Conservation (phyloP, 2,888 invertebrate species). For the Baccha elongata region DNA sequence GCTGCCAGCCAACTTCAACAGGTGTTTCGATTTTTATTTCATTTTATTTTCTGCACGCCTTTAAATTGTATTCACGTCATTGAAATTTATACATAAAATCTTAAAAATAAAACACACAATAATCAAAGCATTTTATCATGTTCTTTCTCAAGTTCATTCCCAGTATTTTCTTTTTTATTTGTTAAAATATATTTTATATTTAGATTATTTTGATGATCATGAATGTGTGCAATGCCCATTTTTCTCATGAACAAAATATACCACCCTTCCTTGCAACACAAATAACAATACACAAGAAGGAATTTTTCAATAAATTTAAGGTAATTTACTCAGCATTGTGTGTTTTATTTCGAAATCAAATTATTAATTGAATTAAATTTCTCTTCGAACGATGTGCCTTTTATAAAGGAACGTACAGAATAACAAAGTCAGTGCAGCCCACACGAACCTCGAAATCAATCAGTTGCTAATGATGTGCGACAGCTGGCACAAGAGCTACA, state of each 20-base stretch:
- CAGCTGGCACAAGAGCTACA: constrained; percentile 47
- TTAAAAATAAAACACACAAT: constrained; percentile 20
- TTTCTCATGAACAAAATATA: not conserved
- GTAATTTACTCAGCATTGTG: not conserved
- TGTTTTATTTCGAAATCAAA: constrained; percentile 5
- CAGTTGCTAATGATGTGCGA: constrained; percentile 42
- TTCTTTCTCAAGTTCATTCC: constrained; percentile 18
- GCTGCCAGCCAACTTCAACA: constrained; percentile 17
- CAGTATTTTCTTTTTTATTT: not conserved
- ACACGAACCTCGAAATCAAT: constrained; percentile 34
- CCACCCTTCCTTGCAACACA: constrained; percentile 8
- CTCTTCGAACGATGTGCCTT: constrained; percentile 12
- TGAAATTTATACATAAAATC: constrained; percentile 3
- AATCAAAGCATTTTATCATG: constrained; percentile 10
- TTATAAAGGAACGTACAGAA: too few relatives aligned
- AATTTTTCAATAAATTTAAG: constrained; percentile 4
- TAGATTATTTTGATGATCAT: constrained; percentile 10
- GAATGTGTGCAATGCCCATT: constrained; percentile 1
- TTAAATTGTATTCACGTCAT: constrained; percentile 13
- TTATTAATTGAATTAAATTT: constrained; percentile 34
- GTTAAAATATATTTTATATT: constrained; percentile 20
- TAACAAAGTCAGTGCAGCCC: constrained; percentile 24
- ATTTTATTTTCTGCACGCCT: too few relatives aligned
- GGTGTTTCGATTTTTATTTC: not conserved
- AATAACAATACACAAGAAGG: not conserved